These are phyloP conservation scores for Adela reaumurella DNA, from an alignment of 2,888 invertebrate genomes.

Conservation along the genomic window DNA sequence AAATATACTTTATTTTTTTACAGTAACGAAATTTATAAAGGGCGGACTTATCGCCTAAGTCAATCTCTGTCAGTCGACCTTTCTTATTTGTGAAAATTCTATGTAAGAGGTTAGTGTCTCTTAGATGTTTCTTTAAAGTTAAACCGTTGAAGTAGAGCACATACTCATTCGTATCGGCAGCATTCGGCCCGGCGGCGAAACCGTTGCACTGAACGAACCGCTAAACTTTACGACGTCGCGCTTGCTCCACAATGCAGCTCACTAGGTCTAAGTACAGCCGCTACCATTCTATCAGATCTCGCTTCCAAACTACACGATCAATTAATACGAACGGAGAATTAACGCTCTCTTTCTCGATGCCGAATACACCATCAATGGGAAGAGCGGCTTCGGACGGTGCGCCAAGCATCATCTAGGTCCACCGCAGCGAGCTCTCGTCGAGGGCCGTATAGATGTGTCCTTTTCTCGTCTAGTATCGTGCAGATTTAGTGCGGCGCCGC, in stretches of 20 bases:
- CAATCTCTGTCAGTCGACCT: too few relatives aligned
- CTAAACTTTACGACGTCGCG: constrained; percentile 55
- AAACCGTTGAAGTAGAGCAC: constrained; percentile 37
- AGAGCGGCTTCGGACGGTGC: constrained; percentile 14
- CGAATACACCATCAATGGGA: neutral
- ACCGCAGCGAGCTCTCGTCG: constrained; percentile 28
- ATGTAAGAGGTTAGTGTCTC: too few relatives aligned
- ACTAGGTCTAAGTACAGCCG: constrained; percentile 39
- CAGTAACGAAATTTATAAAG: too few relatives aligned
- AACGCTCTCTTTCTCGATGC: constrained; percentile 29
- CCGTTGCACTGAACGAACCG: constrained; percentile 57
- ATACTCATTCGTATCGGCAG: too few relatives aligned
- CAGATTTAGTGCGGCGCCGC: constrained; percentile 48
- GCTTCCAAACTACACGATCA: constrained; percentile 29
- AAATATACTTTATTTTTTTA: too few relatives aligned
- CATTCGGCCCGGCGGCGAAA: constrained; percentile 23
- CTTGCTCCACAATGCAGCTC: constrained; percentile 31
- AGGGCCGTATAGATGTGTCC: constrained; percentile 40
- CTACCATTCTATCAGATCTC: constrained; percentile 41
- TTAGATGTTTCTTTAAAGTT: too few relatives aligned
- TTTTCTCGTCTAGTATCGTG: constrained; percentile 31
- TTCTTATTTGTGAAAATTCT: too few relatives aligned
- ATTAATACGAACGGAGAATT: constrained; percentile 45
- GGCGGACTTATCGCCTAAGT: too few relatives aligned
- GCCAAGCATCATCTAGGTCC: constrained; percentile 36